Evolutionary conservation across 2,797 vertebrate genomes (phyloP).

Genomic region (Dipus sagitta): DNA sequence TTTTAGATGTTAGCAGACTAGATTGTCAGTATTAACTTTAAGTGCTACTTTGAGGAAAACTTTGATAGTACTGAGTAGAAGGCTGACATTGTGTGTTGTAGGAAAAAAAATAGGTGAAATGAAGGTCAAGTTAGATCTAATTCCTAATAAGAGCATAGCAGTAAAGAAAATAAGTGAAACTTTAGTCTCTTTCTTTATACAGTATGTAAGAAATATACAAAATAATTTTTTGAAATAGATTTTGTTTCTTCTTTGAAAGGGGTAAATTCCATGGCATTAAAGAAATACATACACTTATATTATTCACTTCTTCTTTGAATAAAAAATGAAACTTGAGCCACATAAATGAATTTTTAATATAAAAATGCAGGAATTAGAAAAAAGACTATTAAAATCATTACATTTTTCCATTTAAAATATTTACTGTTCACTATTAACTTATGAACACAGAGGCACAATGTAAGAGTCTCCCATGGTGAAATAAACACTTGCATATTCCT

Average conservation of each 20-base stretch:
- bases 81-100: constrained; percentile 3
- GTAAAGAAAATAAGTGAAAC: constrained; percentile 48
- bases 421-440: too few species aligned
- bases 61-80: constrained; percentile 64
- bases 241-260: constrained; percentile 17
- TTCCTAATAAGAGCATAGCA: constrained; percentile 35
- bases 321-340: constrained; percentile 17
- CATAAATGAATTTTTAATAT: constrained; percentile 29
- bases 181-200: constrained; percentile 42
- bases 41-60: constrained; percentile 60
- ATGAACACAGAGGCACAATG: constrained; percentile 37
- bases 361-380: constrained; percentile 11
- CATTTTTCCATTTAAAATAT: too few species aligned
- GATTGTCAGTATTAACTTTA: constrained; percentile 30
- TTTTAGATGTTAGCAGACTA: background rate
- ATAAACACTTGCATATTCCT: constrained; percentile 62
- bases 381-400: background rate
- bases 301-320: constrained; percentile 46
- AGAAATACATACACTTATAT: constrained; percentile 34
- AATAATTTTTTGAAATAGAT: constrained; percentile 8
- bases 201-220: background rate
- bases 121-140: constrained; percentile 53
- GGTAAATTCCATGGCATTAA: background rate
- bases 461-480: constrained; percentile 6
- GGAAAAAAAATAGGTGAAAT: constrained; percentile 56